Percentiles rank a stretch among this genome's conserved stretches.
Evolutionary conservation across 2,888 invertebrate genomes (phyloP).

Genomic region (Drosophila macrospina): DNA sequence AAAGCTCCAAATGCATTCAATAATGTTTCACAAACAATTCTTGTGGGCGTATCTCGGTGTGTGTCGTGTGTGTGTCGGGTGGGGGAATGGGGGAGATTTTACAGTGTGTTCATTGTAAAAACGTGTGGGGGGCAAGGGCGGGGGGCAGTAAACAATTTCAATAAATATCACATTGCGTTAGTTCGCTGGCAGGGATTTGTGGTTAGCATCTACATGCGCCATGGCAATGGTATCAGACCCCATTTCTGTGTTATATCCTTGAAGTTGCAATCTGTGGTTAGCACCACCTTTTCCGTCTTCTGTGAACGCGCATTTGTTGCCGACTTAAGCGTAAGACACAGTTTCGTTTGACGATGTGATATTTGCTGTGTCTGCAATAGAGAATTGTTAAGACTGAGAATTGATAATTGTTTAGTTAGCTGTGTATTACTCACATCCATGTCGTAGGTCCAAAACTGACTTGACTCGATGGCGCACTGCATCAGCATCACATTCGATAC

Average conservation of each 20-base stretch:
- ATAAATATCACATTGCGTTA: constrained; percentile 78
- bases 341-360: constrained; percentile 77
- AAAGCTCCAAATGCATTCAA: constrained; percentile 48
- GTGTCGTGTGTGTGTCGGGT: constrained; percentile 16
- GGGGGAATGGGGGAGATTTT: constrained; percentile 11
- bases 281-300: constrained; percentile 75
- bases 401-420: not conserved
- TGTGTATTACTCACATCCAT: constrained; percentile 79
- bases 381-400: not conserved
- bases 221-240: constrained; percentile 84
- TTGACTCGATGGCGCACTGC: constrained; percentile 75
- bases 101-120: constrained; percentile 37
- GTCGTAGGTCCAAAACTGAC: constrained; percentile 84
- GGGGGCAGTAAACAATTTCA: constrained; percentile 64
- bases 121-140: constrained; percentile 30
- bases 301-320: constrained; percentile 68
- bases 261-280: constrained; percentile 78
- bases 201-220: constrained; percentile 75
- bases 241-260: constrained; percentile 83
- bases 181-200: constrained; percentile 61
- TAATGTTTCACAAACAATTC: constrained; percentile 70
- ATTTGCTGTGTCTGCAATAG: constrained; percentile 82
- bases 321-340: constrained; percentile 82
- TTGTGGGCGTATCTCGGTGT: constrained; percentile 69
- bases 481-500: constrained; percentile 81